Percentiles rank a stretch among this genome's conserved stretches.
These are phyloP conservation scores for Platynereis dumerilii DNA, from an alignment of 2,888 invertebrate species.

Conservation along the genomic window DNA sequence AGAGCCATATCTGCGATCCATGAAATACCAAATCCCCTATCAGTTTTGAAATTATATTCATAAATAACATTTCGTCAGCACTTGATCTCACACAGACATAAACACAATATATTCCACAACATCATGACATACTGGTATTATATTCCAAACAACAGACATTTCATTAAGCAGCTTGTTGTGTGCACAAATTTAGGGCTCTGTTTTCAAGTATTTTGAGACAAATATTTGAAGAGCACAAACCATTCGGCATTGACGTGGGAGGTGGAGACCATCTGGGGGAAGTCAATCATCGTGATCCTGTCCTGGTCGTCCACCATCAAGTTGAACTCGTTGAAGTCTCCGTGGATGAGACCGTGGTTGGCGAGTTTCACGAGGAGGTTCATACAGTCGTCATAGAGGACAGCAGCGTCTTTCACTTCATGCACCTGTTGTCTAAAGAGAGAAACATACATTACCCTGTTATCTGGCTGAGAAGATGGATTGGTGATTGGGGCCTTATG, in stretches of 20 bases:
- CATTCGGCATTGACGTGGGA: constrained; percentile 87
- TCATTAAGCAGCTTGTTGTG: too few relatives aligned
- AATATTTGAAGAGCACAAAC: constrained; percentile 66
- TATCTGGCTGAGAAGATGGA: too few relatives aligned
- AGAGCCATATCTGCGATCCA: too few relatives aligned
- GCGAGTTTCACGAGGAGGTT: constrained; percentile 87
- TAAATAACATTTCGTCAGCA: too few relatives aligned
- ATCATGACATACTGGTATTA: too few relatives aligned
- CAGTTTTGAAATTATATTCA: too few relatives aligned
- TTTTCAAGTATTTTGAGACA: not conserved
- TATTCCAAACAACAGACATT: too few relatives aligned
- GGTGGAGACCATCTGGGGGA: constrained; percentile 98
- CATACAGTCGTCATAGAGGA: constrained; percentile 92
- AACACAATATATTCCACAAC: too few relatives aligned
- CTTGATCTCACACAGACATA: too few relatives aligned
- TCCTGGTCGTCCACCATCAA: constrained; percentile 82
- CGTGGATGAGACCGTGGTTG: constrained; percentile 95
- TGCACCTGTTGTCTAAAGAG: constrained; percentile 66
- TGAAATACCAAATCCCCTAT: too few relatives aligned
- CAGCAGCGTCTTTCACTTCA: constrained; percentile 74
- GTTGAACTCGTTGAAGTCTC: constrained; percentile 99
- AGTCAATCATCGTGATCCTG: constrained; percentile 84
- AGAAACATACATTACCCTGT: too few relatives aligned
- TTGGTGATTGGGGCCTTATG: too few relatives aligned
- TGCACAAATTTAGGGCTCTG: constrained; percentile 2